phyloP scores from a whole-genome alignment of 2,797 vertebrate species.

The Bucorvus abyssinicus region DNA sequence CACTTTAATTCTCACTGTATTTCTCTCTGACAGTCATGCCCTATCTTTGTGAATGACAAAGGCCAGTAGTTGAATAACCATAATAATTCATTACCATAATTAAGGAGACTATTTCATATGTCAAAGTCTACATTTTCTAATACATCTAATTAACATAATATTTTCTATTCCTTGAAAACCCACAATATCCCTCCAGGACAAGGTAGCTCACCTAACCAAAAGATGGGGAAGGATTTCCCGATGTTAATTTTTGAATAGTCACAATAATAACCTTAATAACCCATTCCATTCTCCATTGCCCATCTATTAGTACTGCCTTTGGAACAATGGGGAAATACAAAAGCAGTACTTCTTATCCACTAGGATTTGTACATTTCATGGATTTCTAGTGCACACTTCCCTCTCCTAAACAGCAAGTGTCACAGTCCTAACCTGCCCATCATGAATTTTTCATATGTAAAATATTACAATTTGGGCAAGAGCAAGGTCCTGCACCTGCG shows the following conservation, averaged over 20 bases:
- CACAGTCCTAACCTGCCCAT: background rate
- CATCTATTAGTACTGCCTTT: background rate
- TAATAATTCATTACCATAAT: constrained; percentile 39
- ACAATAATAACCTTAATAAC: background rate
- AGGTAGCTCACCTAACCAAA: background rate
- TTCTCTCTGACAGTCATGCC: background rate
- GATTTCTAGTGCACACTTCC: background rate
- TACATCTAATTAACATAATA: background rate
- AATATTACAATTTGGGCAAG: background rate
- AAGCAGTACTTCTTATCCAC: background rate
- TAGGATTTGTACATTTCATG: background rate
- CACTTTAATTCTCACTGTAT: background rate
- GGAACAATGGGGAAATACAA: background rate
- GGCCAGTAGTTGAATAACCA: background rate
- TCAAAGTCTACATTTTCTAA: constrained; percentile 26
- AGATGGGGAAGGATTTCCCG: background rate
- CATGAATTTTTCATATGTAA: background rate
- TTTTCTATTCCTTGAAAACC: background rate
- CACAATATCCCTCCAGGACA: background rate
- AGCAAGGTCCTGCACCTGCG: background rate
- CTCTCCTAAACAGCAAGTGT: background rate
- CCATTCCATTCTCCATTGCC: background rate
- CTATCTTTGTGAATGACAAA: constrained; percentile 39
- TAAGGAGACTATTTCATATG: constrained; percentile 27
- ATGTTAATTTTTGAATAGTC: background rate